Percentiles rank a stretch among this genome's conserved stretches.
Evolutionary conservation across 2,888 invertebrate species (phyloP).

Genomic region (Plagiodera versicolora): DNA sequence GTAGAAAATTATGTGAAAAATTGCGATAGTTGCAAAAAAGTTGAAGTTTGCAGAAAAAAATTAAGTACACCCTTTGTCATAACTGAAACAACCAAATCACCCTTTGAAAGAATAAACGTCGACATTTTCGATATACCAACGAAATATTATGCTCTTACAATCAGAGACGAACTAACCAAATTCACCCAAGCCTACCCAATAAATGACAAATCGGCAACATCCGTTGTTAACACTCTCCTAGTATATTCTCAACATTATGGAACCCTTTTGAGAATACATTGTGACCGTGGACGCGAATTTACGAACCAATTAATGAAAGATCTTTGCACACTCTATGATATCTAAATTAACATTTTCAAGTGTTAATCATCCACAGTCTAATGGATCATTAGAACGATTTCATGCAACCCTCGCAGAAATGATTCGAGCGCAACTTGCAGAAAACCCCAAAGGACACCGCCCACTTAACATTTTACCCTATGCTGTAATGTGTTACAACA

Average conservation of each 20-base stretch:
- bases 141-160: conserved; percentile 7
- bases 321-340: conserved; percentile 9
- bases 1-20: conserved; percentile 6
- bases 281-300: not conserved
- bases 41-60: not conserved
- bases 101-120: conserved; percentile 10
- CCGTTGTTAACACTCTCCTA: not conserved
- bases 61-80: conserved; percentile 3
- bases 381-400: conserved; percentile 21
- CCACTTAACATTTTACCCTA: conserved; percentile 19
- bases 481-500: conserved; percentile 23
- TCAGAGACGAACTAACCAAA: conserved; percentile 15
- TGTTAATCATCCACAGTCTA: conserved; percentile 15
- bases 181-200: conserved; percentile 2
- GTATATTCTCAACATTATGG: conserved; percentile 14
- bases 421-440: conserved; percentile 11
- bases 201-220: not conserved
- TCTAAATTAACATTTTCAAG: conserved; percentile 19
- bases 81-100: conserved; percentile 10
- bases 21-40: conserved; percentile 6
- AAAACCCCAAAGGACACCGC: conserved; percentile 21
- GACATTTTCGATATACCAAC: conserved; percentile 5
- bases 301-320: not conserved
- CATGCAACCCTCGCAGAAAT: conserved; percentile 21
- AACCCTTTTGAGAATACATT: not conserved